These are phyloP conservation scores for Xerus inauris DNA, from an alignment of 2,113 vertebrate species.

Conservation along the genomic window DNA sequence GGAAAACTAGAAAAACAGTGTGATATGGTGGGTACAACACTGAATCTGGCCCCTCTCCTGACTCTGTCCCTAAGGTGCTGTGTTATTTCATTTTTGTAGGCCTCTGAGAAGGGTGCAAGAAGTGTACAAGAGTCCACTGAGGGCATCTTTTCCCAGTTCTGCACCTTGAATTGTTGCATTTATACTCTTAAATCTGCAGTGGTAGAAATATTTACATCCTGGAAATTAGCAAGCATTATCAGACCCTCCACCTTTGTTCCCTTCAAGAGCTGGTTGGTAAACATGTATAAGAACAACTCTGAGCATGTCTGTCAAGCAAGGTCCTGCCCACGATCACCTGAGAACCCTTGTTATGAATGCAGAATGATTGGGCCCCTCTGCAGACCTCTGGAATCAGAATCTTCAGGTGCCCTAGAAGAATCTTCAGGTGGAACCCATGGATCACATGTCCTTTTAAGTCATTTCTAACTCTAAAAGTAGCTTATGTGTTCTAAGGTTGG, in stretches of 20 bases:
- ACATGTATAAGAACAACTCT: not conserved
- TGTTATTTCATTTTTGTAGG: not conserved
- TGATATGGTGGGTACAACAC: not conserved
- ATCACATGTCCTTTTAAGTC: not conserved
- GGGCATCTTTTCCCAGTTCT: not conserved
- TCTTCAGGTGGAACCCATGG: not conserved
- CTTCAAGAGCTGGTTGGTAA: not conserved
- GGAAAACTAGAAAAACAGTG: not conserved
- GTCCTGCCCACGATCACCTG: not conserved
- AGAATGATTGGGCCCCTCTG: not conserved
- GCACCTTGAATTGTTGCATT: not conserved
- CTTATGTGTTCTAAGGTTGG: not conserved
- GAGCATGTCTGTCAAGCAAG: not conserved
- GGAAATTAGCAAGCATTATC: not conserved
- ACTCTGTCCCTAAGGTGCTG: not conserved
- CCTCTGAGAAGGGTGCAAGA: not conserved
- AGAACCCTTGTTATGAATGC: not conserved
- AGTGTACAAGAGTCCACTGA: not conserved
- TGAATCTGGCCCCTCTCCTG: not conserved
- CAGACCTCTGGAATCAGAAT: not conserved
- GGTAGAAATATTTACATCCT: not conserved
- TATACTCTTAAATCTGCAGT: not conserved
- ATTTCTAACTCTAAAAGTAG: not conserved
- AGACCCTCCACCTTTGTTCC: rapidly evolving
- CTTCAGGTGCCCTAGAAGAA: not conserved